Percentiles rank a stretch among this genome's conserved stretches.
phyloP scores from a whole-genome alignment of 2,888 invertebrate genomes.

The Morpho helenor region DNA sequence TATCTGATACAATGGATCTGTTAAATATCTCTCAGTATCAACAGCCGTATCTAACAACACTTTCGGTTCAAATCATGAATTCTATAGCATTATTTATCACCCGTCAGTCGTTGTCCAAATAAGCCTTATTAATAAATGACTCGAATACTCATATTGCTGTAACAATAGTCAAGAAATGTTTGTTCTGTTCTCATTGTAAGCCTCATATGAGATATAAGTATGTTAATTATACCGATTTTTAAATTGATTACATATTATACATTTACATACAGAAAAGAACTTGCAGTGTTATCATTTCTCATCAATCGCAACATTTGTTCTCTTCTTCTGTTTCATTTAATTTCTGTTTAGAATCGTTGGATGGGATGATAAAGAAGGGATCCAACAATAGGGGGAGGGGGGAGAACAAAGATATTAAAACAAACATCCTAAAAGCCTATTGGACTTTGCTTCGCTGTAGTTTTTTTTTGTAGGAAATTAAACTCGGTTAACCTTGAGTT shows the following conservation, averaged over 20 bases:
- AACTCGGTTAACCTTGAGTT: no score
- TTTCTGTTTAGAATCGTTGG: no score
- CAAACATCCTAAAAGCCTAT: no score
- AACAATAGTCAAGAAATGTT: constrained; percentile 58
- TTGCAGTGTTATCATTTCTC: no score
- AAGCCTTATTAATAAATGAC: constrained; percentile 71
- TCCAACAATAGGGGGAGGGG: no score
- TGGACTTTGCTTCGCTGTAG: no score
- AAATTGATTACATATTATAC: background rate
- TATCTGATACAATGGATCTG: constrained; percentile 27
- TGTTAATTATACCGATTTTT: constrained; percentile 6
- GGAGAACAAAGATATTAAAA: no score
- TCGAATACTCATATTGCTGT: constrained; percentile 32
- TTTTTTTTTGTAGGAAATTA: no score
- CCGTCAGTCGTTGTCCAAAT: constrained; percentile 64
- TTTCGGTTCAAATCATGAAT: constrained; percentile 27
- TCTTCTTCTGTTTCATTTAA: no score
- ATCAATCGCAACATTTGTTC: no score
- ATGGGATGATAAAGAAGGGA: no score
- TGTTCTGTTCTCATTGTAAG: constrained; percentile 39
- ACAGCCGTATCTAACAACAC: constrained; percentile 29
- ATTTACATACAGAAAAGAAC: no score
- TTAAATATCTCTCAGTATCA: constrained; percentile 27
- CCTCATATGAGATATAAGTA: constrained; percentile 13
- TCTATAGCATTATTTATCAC: constrained; percentile 57